Evolutionary conservation across 1,140 invertebrate genomes (phyloP).

Genomic region (Battus philenor): DNA sequence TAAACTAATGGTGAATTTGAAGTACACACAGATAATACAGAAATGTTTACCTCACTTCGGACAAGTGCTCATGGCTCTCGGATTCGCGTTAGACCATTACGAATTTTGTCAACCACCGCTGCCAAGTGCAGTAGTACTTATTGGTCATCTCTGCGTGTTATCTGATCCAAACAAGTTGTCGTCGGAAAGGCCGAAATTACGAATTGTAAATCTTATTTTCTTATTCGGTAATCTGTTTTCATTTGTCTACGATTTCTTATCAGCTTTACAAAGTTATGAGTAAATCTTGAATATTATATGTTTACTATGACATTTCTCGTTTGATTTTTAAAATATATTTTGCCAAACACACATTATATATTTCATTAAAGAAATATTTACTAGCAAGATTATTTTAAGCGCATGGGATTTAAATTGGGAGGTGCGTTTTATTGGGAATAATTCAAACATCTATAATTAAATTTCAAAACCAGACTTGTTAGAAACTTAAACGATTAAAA

Average conservation of each 20-base stretch:
- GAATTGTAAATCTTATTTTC: conserved; percentile 35
- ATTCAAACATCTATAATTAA: too few species aligned
- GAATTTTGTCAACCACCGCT: conserved; percentile 34
- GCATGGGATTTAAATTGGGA: too few species aligned
- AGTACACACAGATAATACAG: conserved; percentile 25
- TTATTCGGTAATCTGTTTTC: conserved; percentile 7
- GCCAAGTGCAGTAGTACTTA: conserved; percentile 45
- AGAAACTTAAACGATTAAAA: too few species aligned
- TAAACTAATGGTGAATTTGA: conserved; percentile 34
- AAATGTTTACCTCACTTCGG: conserved; percentile 49
- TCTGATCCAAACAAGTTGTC: conserved; percentile 40
- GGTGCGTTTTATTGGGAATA: too few species aligned
- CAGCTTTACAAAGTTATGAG: too few species aligned
- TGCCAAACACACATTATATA: too few species aligned
- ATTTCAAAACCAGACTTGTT: too few species aligned
- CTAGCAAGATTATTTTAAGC: too few species aligned
- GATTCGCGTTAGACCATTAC: conserved; percentile 53
- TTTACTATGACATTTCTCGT: too few species aligned
- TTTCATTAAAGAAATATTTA: too few species aligned
- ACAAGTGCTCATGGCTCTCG: conserved; percentile 50
- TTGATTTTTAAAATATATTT: too few species aligned
- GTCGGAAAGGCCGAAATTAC: conserved; percentile 30
- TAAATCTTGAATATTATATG: too few species aligned
- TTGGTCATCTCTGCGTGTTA: conserved; percentile 51
- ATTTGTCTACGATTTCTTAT: conserved; percentile 7